Evolutionary conservation across 2,113 vertebrate species (phyloP), one percentile per base, ranked within the genome.

Genomic region (Agapornis roseicollis): DNA sequence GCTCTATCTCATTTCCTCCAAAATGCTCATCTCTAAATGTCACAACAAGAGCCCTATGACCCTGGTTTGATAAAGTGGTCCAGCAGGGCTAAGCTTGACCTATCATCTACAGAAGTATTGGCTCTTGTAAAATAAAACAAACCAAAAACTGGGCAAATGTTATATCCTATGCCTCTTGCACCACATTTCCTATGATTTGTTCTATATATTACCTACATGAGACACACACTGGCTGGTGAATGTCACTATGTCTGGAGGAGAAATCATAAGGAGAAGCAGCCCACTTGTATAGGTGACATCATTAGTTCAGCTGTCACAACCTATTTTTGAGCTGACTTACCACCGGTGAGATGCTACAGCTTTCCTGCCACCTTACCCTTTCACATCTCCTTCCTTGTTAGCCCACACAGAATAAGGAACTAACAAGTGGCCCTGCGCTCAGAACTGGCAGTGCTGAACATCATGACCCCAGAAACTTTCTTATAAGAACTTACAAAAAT

Each of bases 1-100:
- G 73, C 78, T 70, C 55, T 46, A 87, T 74, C 92, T 94, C 94
- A 61, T 90, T 86, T 42, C 79, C 83, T 92, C 82, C 81, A 49
- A 55, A 88, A 66, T 4, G 25, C 68, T 73, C 81, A 60, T 85
- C 82, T 83, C 42, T 17, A 50, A 77, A 86, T 79, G 87, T 44
- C 68, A 87, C 63, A 87, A 80, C 49, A 53, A 49, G 42, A 77
- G 87, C 52, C 68, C 70, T 55, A 11, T 22, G 60, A 78, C 53
- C 91, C 83, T 27, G 19, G 19, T 24, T 69, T 91, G 88, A 97
- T 68, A 60, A 91, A 86, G 52, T 14, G 29, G 41, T 42, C 56
- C 86, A 70, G 77, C 68, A 66, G 78, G 44, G 63, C 88, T 55
- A 35, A 93, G 66, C 41, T 46, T 74, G 63, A 56, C 88, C 91